Base-by-base conservation (phyloP, 2,797 vertebrate genomes). In the Enteromius viviparus region DNA sequence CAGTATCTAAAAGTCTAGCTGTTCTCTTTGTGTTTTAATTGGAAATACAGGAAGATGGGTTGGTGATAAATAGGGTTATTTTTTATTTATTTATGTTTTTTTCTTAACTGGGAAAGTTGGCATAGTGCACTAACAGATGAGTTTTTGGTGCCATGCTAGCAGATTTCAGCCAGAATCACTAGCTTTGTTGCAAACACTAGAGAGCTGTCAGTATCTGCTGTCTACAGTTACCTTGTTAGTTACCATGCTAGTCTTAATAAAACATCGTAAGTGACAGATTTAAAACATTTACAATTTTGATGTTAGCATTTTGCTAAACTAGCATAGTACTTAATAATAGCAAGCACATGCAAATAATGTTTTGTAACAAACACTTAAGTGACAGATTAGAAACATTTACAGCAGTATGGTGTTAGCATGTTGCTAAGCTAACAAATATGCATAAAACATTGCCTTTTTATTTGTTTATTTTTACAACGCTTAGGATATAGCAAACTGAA, bases 11-110 rank as follows among this genome's bases (percentile, higher is more conserved):
- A 45, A 77, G 45, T 45, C 55, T 69, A 58, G 42, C 68, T 84
- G 70, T 65, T 58, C 15, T 29, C 26, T 26, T 15, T 55, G 23
- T 19, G 37, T 66, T 65, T 78, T 85, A 85, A 85, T 87, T 87
- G 83, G 42, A 53, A 70, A 34, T 75, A 42, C 51, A 64, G 40
- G 45, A 45, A 76, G 60, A 62, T 15, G 40, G 45, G 76, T 80
- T 74, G 65, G 51, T 83, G 51, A 66, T 64, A 49, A 64, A 62
- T 60, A 70, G 42, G 76, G 42, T 45, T 80, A 34, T 78, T 69
- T 14, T 32, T 62, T 58, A 11, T 53, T 58, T 45, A 12, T 58
- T 4, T 23, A 58, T 4, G n/a, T 12, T 75, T n/a, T 45, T 78
- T 55, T 55, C 51, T 84, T 84, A n/a, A 6, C 53, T 58, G 76